These are phyloP conservation scores for Perccottus glenii DNA, from an alignment of 2,113 vertebrate species.

Conservation along the genomic window DNA sequence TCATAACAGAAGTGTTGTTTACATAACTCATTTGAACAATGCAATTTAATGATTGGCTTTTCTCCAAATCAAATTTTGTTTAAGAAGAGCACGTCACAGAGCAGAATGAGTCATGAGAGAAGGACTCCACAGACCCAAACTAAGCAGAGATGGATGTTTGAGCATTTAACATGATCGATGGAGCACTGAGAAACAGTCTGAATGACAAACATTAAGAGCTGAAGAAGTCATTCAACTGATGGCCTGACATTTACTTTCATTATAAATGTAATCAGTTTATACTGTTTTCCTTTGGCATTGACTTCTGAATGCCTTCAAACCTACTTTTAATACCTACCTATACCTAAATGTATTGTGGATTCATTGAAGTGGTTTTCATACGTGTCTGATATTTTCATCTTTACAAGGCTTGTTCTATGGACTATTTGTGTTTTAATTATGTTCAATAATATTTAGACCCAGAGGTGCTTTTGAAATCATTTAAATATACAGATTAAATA, in stretches of 20 bases:
- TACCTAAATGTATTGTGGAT: too few species aligned
- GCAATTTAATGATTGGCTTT: constrained; percentile 44
- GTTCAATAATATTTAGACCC: too few species aligned
- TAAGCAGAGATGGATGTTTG: constrained; percentile 49
- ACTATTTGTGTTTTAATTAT: too few species aligned
- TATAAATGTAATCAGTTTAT: constrained; percentile 24
- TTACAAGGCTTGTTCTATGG: too few species aligned
- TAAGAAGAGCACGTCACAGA: constrained; percentile 34
- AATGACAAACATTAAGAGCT: constrained; percentile 38
- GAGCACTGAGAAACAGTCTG: constrained; percentile 9
- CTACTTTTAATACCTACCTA: too few species aligned
- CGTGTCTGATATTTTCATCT: too few species aligned
- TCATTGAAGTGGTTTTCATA: too few species aligned
- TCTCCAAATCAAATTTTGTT: constrained; percentile 59
- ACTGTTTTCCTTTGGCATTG: not conserved
- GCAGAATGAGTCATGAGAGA: constrained; percentile 46
- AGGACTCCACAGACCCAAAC: constrained; percentile 24
- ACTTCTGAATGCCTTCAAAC: not conserved
- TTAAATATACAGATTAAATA: too few species aligned
- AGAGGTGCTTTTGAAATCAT: too few species aligned
- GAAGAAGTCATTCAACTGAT: constrained; percentile 18
- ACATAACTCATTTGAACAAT: constrained; percentile 42
- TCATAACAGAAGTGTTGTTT: constrained; percentile 41
- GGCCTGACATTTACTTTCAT: constrained; percentile 36
- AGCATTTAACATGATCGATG: constrained; percentile 52